Conservation (phyloP, 1,140 invertebrate species). For the Panagrolaimus sp. region DNA sequence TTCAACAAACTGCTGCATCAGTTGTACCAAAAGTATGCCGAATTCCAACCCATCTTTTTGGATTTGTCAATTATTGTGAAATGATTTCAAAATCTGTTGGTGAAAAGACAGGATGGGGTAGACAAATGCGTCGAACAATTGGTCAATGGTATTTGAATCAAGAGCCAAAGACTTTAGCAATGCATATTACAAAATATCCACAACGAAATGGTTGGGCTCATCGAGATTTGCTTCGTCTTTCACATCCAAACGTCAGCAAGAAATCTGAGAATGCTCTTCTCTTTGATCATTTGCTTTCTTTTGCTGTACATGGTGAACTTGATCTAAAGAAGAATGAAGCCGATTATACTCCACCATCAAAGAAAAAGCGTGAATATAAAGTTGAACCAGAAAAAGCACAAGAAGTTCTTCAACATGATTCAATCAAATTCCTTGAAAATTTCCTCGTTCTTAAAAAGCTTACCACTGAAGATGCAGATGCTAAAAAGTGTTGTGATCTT, state of each 20-base stretch:
- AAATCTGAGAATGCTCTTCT: constrained; percentile 29
- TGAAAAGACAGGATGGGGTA: constrained; percentile 49
- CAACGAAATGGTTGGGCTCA: constrained; percentile 68
- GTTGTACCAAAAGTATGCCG: constrained; percentile 53
- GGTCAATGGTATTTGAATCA: constrained; percentile 62
- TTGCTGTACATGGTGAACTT: constrained; percentile 37
- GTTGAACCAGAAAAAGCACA: not conserved
- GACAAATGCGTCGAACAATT: constrained; percentile 38
- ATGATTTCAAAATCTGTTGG: constrained; percentile 30
- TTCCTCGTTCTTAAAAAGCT: not conserved
- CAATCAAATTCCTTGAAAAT: not conserved
- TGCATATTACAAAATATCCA: constrained; percentile 65
- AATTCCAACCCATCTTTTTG: constrained; percentile 60
- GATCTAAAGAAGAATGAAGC: not conserved
- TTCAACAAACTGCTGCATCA: constrained; percentile 34
- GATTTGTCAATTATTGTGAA: constrained; percentile 56
- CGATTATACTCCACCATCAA: not conserved
- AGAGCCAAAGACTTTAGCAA: constrained; percentile 64
- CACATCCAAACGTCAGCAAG: constrained; percentile 60
- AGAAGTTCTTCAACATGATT: not conserved
- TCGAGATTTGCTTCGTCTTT: constrained; percentile 67
- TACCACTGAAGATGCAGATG: constrained; percentile 11
- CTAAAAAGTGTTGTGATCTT: constrained; percentile 25
- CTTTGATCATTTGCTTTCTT: constrained; percentile 48
- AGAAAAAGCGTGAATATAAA: not conserved